A percentile compares a stretch with the other conserved stretches of the same genome.
Evolutionary conservation across 2,113 vertebrate genomes (phyloP).

Genomic region (Brienomyrus brachyistius): DNA sequence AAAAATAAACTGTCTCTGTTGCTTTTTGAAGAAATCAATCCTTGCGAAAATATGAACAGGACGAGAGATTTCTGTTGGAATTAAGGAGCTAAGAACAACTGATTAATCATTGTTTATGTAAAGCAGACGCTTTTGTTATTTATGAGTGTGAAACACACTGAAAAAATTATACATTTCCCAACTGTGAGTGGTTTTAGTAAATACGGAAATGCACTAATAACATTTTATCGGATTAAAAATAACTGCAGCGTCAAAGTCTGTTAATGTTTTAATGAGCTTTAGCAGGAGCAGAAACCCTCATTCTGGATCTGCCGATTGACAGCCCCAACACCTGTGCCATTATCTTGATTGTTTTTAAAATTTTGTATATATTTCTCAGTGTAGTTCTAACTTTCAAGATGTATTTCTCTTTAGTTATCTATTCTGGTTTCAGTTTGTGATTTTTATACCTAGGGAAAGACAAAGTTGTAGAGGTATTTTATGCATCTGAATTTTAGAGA

Average conservation of each 20-base stretch:
- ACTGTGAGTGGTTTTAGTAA: neutral
- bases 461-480: too few species aligned
- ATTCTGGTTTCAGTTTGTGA: too few species aligned
- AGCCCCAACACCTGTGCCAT: neutral
- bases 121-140: neutral
- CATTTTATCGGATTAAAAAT: neutral
- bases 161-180: neutral
- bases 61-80: neutral
- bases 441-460: too few species aligned
- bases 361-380: neutral
- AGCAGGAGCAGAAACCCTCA: neutral
- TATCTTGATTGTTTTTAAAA: neutral
- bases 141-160: neutral
- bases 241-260: neutral
- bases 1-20: neutral
- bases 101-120: neutral
- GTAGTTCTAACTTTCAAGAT: neutral
- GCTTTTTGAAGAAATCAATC: neutral
- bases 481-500: too few species aligned
- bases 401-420: too few species aligned
- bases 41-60: neutral
- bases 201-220: neutral
- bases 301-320: neutral
- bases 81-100: neutral
- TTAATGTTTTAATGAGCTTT: neutral